A percentile compares a stretch with the other conserved stretches of the same genome.
Evolutionary conservation across 2,113 vertebrate genomes (phyloP).

Genomic region (Parotia lawesii): DNA sequence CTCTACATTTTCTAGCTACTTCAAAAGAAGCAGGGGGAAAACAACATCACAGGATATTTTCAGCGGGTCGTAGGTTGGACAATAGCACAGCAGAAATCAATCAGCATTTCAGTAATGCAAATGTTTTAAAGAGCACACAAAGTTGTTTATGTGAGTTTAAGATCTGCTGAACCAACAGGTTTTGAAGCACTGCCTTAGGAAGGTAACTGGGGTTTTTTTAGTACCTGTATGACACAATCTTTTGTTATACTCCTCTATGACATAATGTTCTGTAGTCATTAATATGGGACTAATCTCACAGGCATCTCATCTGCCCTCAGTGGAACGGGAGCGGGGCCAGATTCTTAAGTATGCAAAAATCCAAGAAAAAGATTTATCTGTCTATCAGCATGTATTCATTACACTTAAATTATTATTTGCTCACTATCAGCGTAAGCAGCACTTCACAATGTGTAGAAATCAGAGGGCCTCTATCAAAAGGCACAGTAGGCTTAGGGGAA

Average conservation of each 20-base stretch:
- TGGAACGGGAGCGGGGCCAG: conserved; percentile 6
- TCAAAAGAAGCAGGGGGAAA: neutral
- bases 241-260: conserved; percentile 10
- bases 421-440: neutral
- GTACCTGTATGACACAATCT: conserved; percentile 3
- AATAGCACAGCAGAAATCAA: neutral
- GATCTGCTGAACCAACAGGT: conserved; percentile 31
- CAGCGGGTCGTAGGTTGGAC: neutral
- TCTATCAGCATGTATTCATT: conserved; percentile 52
- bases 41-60: neutral
- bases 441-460: neutral
- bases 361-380: conserved; percentile 30
- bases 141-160: neutral
- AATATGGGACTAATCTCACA: conserved; percentile 22
- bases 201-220: neutral
- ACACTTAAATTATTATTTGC: conserved; percentile 26
- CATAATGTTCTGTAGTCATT: conserved; percentile 15
- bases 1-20: neutral
- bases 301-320: neutral
- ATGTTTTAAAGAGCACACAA: neutral
- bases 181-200: conserved; percentile 27
- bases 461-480: neutral
- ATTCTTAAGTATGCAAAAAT: conserved; percentile 10
- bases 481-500: neutral
- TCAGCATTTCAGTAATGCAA: neutral